These are phyloP conservation scores for Kryptolebias marmoratus DNA, from an alignment of 2,113 vertebrate species.

Conservation along the genomic window DNA sequence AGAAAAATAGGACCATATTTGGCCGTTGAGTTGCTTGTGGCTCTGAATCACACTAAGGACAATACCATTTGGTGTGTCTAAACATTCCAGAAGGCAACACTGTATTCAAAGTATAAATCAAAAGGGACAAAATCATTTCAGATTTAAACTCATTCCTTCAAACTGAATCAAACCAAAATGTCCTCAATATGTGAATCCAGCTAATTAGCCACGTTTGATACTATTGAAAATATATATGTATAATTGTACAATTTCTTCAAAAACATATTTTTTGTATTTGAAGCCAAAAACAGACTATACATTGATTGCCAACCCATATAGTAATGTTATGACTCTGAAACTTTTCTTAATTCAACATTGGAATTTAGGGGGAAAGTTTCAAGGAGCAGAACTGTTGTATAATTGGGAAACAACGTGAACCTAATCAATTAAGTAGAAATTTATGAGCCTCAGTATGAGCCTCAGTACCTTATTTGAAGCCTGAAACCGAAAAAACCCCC, in stretches of 20 bases:
- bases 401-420: no score
- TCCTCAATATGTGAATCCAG: background rate
- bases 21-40: constrained; percentile 58
- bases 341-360: no score
- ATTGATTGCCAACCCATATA: no score
- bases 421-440: no score
- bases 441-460: no score
- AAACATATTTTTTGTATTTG: background rate
- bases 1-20: constrained; percentile 77
- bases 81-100: constrained; percentile 64
- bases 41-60: constrained; percentile 68
- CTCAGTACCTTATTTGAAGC: no score
- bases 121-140: constrained; percentile 23
- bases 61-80: constrained; percentile 62
- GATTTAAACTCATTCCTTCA: constrained; percentile 22
- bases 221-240: background rate
- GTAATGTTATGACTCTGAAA: no score
- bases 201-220: background rate
- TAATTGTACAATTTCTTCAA: constrained; percentile 5
- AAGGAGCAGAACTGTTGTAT: no score
- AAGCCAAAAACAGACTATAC: no score
- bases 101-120: constrained; percentile 45
- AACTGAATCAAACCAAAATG: background rate
- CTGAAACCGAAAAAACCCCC: no score
- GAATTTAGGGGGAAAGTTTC: no score